Base-by-base conservation (phyloP, 2,113 vertebrate genomes). In the Rhea americana region DNA sequence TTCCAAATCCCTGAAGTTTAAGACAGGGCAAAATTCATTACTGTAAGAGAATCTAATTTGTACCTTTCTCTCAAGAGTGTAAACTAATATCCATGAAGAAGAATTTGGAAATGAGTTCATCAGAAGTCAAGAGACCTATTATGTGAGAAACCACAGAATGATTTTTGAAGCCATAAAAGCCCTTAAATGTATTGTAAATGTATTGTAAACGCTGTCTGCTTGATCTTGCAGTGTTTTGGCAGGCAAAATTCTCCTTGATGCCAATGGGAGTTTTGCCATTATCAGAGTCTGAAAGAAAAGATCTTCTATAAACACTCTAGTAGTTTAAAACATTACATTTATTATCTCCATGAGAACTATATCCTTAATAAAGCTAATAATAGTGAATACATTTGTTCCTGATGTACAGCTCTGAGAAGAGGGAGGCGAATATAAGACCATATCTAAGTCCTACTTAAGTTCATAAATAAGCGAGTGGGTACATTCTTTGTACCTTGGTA, bases 181-280 rank as follows among this genome's bases (percentile, higher is more conserved):
- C 61, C 39, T 86, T 91, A 70, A 90, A 79, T 35, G 15, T 68
- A 83, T 51, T 67, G 35, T 84, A 89, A 91, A 91, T 80, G 85
- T 89, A 74, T 87, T 84, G 30, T 68, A 93, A 94, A 87, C 86
- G 63, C 47, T 68, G 37, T 88, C 68, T 87, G 14, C n/a, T 67
- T 87, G 67, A 90, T 93, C 56, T 89, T 90, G 32, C 22, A 75
- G 74, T 41, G 73, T 90, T 89, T 90, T 92, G 96, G 91, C 89
- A 74, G 50, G 41, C 26, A 77, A 85, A 85, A 72, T 74, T 90
- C 59, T 91, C 32, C 35, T 80, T 83, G 28, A 93, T 92, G 72
- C 68, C 91, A 93, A 51, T 61, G 79, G 82, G 74, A 93, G 28
- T 88, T 90, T 81, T 94, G 61, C 65, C 55, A 81, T 91, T 80